phyloP scores from a whole-genome alignment of 2,888 invertebrate genomes.

The Chamaedrilus cognettii region DNA sequence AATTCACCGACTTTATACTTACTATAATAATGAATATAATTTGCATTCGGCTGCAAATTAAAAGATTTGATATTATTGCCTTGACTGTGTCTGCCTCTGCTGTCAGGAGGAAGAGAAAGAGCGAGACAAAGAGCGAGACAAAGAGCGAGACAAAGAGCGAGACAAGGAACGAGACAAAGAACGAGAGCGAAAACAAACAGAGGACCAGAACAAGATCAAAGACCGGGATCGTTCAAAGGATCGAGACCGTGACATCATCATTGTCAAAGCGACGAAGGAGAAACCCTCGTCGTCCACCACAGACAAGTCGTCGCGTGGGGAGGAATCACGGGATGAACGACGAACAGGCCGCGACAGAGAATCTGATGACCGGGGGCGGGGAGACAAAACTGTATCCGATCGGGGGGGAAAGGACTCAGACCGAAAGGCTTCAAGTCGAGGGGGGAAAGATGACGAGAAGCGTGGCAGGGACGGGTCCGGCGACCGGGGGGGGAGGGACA shows the following conservation, averaged over 20 bases:
- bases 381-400: background rate
- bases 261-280: background rate
- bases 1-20: background rate
- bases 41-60: too few species aligned
- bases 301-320: background rate
- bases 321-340: slow-evolving; percentile 2
- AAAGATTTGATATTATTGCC: background rate
- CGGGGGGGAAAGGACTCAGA: background rate
- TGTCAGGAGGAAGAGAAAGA: slow-evolving; percentile 37
- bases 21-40: background rate
- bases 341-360: slow-evolving; percentile 1
- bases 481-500: background rate
- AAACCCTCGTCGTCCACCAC: too few species aligned
- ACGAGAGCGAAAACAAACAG: slow-evolving; percentile 6
- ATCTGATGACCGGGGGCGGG: slow-evolving; percentile 5
- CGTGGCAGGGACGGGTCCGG: background rate
- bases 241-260: slow-evolving; percentile 1
- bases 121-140: slow-evolving; percentile 28
- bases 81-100: too few species aligned
- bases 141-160: slow-evolving; percentile 27
- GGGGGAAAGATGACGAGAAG: slow-evolving; percentile 10
- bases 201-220: background rate
- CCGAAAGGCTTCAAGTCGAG: background rate
- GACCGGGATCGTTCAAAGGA: slow-evolving; percentile 18
- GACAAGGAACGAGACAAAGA: slow-evolving; percentile 25